Evolutionary conservation across 2,888 invertebrate species (phyloP).

Genomic region (Anthrax anthrax): DNA sequence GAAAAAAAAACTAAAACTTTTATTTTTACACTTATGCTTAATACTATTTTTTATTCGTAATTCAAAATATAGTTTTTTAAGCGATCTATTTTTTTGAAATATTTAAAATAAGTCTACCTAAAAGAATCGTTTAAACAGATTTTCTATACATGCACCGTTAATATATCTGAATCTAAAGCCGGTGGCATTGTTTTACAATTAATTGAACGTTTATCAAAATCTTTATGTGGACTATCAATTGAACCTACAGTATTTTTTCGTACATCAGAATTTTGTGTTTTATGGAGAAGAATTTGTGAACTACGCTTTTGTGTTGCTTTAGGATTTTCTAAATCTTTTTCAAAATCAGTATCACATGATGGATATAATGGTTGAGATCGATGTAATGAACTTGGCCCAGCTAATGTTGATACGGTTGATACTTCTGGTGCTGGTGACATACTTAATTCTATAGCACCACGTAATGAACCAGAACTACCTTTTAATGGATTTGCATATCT

Average conservation of each 20-base stretch:
- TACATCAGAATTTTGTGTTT: constrained; percentile 73
- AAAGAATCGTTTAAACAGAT: background rate
- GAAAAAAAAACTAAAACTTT: background rate
- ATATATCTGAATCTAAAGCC: constrained; percentile 32
- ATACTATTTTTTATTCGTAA: too few species aligned
- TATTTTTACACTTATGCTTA: background rate
- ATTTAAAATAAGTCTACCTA: too few species aligned
- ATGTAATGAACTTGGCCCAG: constrained; percentile 32
- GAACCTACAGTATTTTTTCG: constrained; percentile 64
- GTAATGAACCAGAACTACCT: constrained; percentile 39
- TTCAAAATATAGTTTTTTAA: too few species aligned
- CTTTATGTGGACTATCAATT: constrained; percentile 44
- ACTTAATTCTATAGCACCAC: constrained; percentile 39
- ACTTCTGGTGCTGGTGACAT: constrained; percentile 31
- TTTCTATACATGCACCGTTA: constrained; percentile 41
- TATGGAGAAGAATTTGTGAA: constrained; percentile 57
- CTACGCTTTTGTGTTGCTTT: constrained; percentile 35
- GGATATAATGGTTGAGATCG: constrained; percentile 33
- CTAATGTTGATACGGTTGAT: constrained; percentile 25
- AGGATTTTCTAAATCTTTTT: constrained; percentile 27
- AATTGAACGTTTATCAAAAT: constrained; percentile 61
- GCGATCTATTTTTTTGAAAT: too few species aligned
- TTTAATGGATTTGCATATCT: constrained; percentile 69
- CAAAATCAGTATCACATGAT: constrained; percentile 30
- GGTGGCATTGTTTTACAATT: constrained; percentile 34